Percentiles rank a stretch among this genome's conserved stretches.
Conservation (phyloP, 2,797 vertebrate genomes). For the Acanthurus leucopareius region DNA sequence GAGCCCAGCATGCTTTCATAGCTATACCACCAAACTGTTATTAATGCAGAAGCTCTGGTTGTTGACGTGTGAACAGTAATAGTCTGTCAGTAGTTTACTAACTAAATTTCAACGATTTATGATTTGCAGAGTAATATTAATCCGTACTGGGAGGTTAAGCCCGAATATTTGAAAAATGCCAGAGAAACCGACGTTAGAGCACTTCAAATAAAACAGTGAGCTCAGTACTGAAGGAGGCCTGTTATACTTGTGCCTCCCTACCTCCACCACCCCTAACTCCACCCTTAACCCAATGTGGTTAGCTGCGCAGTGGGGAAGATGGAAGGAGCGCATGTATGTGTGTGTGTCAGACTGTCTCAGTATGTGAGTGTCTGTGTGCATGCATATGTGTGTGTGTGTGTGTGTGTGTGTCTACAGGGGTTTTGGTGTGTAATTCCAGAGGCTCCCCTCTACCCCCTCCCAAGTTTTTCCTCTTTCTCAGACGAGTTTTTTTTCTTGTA, state of each 20-base stretch:
- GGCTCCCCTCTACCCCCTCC: conserved; percentile 79
- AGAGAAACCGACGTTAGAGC: conserved; percentile 45
- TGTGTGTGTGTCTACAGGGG: conserved; percentile 49
- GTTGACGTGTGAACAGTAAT: conserved; percentile 50
- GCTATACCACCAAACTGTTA: conserved; percentile 30
- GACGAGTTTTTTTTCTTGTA: conserved; percentile 80
- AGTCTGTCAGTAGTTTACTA: conserved; percentile 47
- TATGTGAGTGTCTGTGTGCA: conserved; percentile 33
- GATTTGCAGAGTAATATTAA: conserved; percentile 51
- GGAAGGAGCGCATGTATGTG: conserved; percentile 57
- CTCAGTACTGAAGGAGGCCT: conserved; percentile 68
- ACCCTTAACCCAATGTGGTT: conserved; percentile 80
- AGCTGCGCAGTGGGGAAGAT: conserved; percentile 73
- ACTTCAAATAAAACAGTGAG: conserved; percentile 71
- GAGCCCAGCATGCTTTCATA: conserved; percentile 41
- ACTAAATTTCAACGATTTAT: conserved; percentile 29
- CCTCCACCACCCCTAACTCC: conserved; percentile 65
- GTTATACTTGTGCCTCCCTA: conserved; percentile 72
- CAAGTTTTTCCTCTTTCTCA: conserved; percentile 80
- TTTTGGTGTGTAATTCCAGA: conserved; percentile 85
- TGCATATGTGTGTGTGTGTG: conserved; percentile 19
- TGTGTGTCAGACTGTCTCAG: conserved; percentile 49
- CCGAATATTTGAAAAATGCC: conserved; percentile 63
- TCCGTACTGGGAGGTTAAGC: conserved; percentile 43
- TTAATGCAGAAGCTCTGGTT: conserved; percentile 45